phyloP scores from a whole-genome alignment of 2,888 invertebrate genomes.

The Limnephilus marmoratus region DNA sequence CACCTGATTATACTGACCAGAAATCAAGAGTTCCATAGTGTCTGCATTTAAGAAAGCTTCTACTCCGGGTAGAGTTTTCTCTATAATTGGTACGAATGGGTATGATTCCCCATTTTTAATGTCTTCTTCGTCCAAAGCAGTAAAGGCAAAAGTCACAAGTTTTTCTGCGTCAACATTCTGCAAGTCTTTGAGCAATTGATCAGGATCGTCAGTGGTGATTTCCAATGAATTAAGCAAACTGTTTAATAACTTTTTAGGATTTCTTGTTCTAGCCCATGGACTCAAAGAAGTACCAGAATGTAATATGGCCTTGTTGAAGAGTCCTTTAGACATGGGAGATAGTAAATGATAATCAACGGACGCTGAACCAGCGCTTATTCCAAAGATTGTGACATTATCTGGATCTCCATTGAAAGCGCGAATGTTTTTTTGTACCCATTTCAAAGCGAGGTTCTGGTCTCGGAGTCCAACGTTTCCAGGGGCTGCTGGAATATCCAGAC shows the following conservation, averaged over 20 bases:
- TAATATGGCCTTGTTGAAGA: conserved; percentile 55
- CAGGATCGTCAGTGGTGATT: background rate
- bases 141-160: background rate
- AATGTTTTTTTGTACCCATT: conserved; percentile 59
- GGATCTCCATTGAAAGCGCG: conserved; percentile 53
- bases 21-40: conserved; percentile 74
- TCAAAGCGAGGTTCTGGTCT: conserved; percentile 59
- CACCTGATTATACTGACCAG: conserved; percentile 72
- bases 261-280: conserved; percentile 69
- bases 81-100: conserved; percentile 69
- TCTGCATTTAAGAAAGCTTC: conserved; percentile 67
- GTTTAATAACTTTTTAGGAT: background rate
- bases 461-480: conserved; percentile 57
- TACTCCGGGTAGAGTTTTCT: conserved; percentile 51
- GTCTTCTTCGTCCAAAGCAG: background rate
- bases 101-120: conserved; percentile 20
- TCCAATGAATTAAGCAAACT: conserved; percentile 1
- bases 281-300: conserved; percentile 55
- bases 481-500: conserved; percentile 48
- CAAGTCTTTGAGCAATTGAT: background rate
- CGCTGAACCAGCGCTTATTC: conserved; percentile 60
- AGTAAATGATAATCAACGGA: conserved; percentile 57
- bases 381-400: conserved; percentile 56
- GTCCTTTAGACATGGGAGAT: conserved; percentile 54
- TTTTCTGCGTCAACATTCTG: conserved; percentile 67